Percentiles rank a stretch among this genome's conserved stretches.
These are phyloP conservation scores for Cheilosia scutellata DNA, from an alignment of 2,888 invertebrate species.

Conservation along the genomic window DNA sequence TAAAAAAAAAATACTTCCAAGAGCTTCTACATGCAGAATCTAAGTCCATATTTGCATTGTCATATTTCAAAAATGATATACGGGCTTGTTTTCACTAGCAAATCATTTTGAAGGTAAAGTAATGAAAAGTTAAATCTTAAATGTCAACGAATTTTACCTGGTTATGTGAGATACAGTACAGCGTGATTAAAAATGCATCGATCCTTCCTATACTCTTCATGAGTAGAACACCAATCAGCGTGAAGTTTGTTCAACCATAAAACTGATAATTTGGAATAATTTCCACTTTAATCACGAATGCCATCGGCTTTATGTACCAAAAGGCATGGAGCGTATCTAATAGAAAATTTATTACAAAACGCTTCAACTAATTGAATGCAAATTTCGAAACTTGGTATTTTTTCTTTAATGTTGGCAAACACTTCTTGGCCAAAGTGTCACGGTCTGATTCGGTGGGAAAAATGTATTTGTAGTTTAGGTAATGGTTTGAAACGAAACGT, in stretches of 20 bases:
- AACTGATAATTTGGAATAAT: conserved; percentile 55
- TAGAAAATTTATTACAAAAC: conserved; percentile 10
- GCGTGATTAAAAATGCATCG: conserved; percentile 17
- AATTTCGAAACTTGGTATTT: conserved; percentile 15
- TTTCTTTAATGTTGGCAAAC: neutral
- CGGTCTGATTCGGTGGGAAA: conserved; percentile 25
- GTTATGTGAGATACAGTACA: neutral
- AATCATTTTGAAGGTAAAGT: neutral
- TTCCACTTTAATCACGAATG: conserved; percentile 16
- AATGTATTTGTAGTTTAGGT: neutral
- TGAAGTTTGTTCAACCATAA: conserved; percentile 51
- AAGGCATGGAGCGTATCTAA: conserved; percentile 3
- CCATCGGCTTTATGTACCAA: neutral
- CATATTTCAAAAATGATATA: conserved; percentile 1
- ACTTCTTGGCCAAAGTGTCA: conserved; percentile 12
- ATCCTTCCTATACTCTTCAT: neutral
- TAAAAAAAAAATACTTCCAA: neutral
- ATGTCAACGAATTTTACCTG: neutral
- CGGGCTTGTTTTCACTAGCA: neutral
- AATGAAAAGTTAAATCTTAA: conserved; percentile 8
- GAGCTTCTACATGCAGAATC: neutral
- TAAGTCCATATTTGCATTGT: neutral
- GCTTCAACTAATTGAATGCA: conserved; percentile 20
- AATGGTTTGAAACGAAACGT: neutral
- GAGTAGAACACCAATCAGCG: conserved; percentile 28